A percentile compares a stretch with the other conserved stretches of the same genome.
Evolutionary conservation across 2,888 invertebrate species (phyloP).

Genomic region (Drosophila stalkeri): DNA sequence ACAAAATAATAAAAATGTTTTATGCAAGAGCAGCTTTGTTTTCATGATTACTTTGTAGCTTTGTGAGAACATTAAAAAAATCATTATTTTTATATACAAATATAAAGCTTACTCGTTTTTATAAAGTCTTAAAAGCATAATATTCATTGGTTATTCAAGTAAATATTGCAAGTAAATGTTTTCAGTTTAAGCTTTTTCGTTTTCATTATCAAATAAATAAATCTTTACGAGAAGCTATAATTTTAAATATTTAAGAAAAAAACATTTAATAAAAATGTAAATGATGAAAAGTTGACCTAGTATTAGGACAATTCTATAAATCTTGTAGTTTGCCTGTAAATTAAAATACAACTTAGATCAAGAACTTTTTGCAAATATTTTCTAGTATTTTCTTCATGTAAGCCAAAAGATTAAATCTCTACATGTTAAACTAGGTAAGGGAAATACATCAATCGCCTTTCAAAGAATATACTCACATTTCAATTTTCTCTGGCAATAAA

Average conservation of each 20-base stretch:
- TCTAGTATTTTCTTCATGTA: background rate
- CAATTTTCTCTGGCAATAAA: constrained; percentile 7
- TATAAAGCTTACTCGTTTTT: background rate
- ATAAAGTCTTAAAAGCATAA: background rate
- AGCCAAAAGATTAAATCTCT: background rate
- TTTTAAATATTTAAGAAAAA: background rate
- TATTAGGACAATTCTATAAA: background rate
- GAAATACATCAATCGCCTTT: background rate
- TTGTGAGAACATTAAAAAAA: background rate
- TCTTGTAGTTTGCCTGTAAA: background rate
- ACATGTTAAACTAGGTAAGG: background rate
- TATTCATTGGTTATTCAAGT: background rate
- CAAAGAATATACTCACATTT: background rate
- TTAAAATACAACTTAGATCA: background rate
- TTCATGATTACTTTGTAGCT: background rate
- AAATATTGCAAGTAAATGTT: background rate
- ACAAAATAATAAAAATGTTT: background rate
- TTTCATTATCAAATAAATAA: background rate
- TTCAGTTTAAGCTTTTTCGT: background rate
- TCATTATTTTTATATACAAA: background rate
- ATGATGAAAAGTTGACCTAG: background rate
- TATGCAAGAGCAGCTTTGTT: background rate
- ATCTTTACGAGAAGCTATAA: too few species aligned
- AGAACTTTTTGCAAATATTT: background rate
- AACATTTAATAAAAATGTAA: background rate